Evolutionary conservation across 2,113 vertebrate genomes (phyloP).

Genomic region (Eulacestoma nigropectus): DNA sequence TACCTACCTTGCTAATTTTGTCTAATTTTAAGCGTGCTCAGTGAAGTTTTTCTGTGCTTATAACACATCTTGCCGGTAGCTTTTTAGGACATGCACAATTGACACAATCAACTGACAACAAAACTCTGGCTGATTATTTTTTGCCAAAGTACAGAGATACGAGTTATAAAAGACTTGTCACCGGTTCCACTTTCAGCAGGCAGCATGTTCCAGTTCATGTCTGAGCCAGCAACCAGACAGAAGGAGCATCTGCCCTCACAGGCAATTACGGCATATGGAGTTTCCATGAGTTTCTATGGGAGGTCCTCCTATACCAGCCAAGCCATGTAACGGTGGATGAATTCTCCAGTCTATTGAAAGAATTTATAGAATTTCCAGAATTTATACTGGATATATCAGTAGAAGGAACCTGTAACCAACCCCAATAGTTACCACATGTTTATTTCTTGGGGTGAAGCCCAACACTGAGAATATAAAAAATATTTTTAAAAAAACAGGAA

Average conservation of each 20-base stretch:
- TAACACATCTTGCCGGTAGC: not conserved
- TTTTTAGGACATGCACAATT: not conserved
- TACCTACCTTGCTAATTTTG: not conserved
- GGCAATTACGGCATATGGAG: not conserved
- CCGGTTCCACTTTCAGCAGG: not conserved
- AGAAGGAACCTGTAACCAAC: not conserved
- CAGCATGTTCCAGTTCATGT: not conserved
- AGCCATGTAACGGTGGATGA: not conserved
- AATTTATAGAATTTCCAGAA: not conserved
- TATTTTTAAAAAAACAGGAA: fast-evolving
- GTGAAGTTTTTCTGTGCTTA: not conserved
- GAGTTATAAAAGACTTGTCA: not conserved
- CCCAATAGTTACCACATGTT: not conserved
- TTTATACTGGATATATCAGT: not conserved
- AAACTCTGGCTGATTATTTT: not conserved
- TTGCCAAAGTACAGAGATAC: not conserved
- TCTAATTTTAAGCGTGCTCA: not conserved
- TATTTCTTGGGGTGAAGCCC: not conserved
- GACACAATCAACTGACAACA: not conserved
- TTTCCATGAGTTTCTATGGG: not conserved
- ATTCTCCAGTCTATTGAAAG: not conserved
- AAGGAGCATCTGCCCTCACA: not conserved
- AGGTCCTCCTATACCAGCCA: not conserved
- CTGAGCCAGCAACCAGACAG: not conserved
- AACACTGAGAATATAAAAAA: not conserved